Base-by-base conservation (phyloP, 2,113 vertebrate genomes). In the Gracilinanus agilis region DNA sequence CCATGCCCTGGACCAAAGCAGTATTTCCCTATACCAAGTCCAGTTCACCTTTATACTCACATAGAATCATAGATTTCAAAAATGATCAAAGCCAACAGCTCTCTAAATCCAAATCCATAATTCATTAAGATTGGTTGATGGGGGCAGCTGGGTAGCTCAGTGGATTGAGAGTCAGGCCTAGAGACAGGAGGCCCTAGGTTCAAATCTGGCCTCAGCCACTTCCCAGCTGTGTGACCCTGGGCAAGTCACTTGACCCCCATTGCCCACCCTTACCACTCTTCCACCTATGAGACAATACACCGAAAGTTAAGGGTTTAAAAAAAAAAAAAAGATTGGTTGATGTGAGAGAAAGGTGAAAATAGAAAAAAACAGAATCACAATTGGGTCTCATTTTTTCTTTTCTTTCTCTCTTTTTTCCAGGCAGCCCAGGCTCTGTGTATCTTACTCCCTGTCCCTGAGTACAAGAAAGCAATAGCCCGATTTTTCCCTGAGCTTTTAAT, bases 351-450 rank as follows among this genome's bases (percentile, higher is more conserved):
- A 75, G 19, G 53, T 0, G 0, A 44, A 44, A 92, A 34, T 27
- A 44, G 56, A 21, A 44, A 67, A 27, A 53, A 53, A 23, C 29
- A n/a, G 44, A 49, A 7, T 54, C 44, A 44, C 83, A 34, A 23
- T 27, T 58, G 56, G 9, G 56, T 58, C 56, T 58, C 56, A 58
- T 58, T 27, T 6, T 40, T 0, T 4, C 23, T 21, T 92, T 75
- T 88, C 56, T 11, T 95, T 94, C 24, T 29, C 9, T 29, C 21
- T 75, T 75, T n/a, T n/a, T 29, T 27, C 1, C 5, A 98, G 97
- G 97, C 97, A 9, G 96, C 92, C 2, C 97, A 98, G 92, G 97
- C 96, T 53, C 83, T 98, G 54, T 97, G 97, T 89, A 93, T 75
- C 0, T 58, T 98, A 56, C 92, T 98, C 54, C 91, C 97, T 29